A percentile compares a stretch with the other conserved stretches of the same genome.
phyloP scores from a whole-genome alignment of 2,888 invertebrate species.

The Nymphalis polychloros region DNA sequence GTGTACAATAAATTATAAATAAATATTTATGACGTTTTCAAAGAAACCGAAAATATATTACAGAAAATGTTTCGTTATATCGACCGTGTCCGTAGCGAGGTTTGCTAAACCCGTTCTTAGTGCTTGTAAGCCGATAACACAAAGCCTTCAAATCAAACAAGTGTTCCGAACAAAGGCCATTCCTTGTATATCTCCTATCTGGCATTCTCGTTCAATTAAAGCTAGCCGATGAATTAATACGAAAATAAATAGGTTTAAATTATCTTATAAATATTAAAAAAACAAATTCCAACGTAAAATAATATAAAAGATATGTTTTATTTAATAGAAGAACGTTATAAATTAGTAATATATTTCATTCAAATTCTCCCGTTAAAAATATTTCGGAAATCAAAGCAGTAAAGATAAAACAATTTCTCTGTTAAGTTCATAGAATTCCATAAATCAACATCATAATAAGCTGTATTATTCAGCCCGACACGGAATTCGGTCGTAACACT shows the following conservation, averaged over 20 bases:
- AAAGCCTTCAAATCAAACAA: slow-evolving; percentile 22
- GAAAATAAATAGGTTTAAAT: too few species aligned
- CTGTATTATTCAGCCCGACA: slow-evolving; percentile 34
- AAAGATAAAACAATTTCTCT: slow-evolving; percentile 15
- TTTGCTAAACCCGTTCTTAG: slow-evolving; percentile 13
- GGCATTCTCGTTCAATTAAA: not conserved
- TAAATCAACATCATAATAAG: slow-evolving; percentile 25
- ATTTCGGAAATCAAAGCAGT: slow-evolving; percentile 14
- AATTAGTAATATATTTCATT: not conserved
- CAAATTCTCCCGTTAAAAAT: not conserved
- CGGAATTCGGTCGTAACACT: slow-evolving; percentile 41
- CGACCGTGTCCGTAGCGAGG: slow-evolving; percentile 2
- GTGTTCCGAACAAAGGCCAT: slow-evolving; percentile 7
- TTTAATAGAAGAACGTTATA: not conserved
- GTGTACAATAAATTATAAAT: too few species aligned
- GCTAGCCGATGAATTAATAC: not conserved
- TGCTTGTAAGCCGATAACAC: slow-evolving; percentile 16
- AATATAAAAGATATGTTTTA: too few species aligned
- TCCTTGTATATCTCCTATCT: slow-evolving; percentile 1
- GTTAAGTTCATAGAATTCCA: slow-evolving; percentile 10
- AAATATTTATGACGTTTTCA: too few species aligned
- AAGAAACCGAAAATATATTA: not conserved
- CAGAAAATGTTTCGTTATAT: slow-evolving; percentile 10
- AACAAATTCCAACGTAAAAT: too few species aligned
- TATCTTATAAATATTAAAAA: too few species aligned